phyloP scores from a whole-genome alignment of 2,113 vertebrate genomes.

The Cololabis saira region DNA sequence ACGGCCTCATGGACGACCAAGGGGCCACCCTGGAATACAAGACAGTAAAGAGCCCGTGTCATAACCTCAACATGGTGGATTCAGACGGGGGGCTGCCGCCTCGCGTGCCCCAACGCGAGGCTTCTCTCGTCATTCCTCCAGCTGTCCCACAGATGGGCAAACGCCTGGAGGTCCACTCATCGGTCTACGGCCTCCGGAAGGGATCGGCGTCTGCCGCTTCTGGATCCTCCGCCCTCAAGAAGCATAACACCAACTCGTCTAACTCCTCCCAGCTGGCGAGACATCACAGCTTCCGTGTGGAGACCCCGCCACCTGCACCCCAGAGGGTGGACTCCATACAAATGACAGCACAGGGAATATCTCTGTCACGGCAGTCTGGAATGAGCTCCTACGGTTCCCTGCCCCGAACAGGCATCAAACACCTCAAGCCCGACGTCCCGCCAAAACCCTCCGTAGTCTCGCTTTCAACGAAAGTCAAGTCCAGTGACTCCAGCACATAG shows the following conservation, averaged over 20 bases:
- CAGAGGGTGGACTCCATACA: conserved; percentile 99
- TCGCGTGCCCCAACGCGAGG: conserved; percentile 95
- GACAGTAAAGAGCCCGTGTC: conserved; percentile 92
- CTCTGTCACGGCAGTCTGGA: conserved; percentile 90
- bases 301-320: conserved; percentile 93
- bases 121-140: conserved; percentile 87
- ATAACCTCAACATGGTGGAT: conserved; percentile 88
- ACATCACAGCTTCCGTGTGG: conserved; percentile 94
- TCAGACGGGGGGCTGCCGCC: conserved; percentile 88
- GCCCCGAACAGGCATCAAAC: conserved; percentile 90
- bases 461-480: conserved; percentile 91
- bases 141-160: conserved; percentile 93
- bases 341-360: conserved; percentile 87
- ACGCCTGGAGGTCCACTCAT: conserved; percentile 92
- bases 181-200: conserved; percentile 91
- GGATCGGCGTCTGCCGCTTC: conserved; percentile 76
- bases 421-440: conserved; percentile 95
- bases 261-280: conserved; percentile 96
- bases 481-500: conserved; percentile 96
- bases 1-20: conserved; percentile 90
- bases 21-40: conserved; percentile 96
- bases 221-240: conserved; percentile 87
- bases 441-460: conserved; percentile 94
- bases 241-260: conserved; percentile 99
- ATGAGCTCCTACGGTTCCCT: conserved; percentile 92